Percentiles rank a stretch among this genome's conserved stretches.
phyloP scores from a whole-genome alignment of 2,113 vertebrate species.

The Mustela nigripes region DNA sequence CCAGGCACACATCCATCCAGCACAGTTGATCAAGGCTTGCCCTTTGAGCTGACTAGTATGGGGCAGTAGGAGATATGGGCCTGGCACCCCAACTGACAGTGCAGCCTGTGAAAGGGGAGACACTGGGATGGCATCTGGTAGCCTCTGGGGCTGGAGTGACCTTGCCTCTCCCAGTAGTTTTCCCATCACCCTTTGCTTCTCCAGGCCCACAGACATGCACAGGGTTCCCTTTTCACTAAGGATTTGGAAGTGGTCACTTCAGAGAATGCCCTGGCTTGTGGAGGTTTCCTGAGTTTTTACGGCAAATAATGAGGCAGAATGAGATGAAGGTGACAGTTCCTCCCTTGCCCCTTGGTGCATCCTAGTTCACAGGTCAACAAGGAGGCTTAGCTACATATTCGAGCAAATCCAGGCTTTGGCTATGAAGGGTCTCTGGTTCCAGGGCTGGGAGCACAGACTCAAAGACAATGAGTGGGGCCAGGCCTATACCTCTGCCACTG shows the following conservation, averaged over 20 bases:
- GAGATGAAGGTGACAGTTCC: background rate
- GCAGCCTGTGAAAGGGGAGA: background rate
- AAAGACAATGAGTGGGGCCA: background rate
- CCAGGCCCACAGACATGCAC: background rate
- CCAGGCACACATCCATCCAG: background rate
- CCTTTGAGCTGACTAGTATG: background rate
- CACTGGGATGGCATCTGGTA: no score
- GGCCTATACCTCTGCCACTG: accelerated
- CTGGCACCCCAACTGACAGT: no score
- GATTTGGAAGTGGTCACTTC: background rate
- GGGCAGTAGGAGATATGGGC: background rate
- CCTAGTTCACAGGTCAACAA: no score
- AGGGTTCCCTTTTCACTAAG: background rate
- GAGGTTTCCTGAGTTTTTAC: background rate
- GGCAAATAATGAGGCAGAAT: background rate
- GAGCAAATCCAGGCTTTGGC: background rate
- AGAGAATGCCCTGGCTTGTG: background rate
- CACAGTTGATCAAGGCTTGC: background rate
- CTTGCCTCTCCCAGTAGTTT: background rate
- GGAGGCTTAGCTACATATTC: background rate
- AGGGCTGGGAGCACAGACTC: background rate
- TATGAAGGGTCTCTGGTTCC: background rate
- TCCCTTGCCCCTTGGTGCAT: background rate
- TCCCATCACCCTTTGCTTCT: background rate
- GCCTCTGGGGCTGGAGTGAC: background rate